Evolutionary conservation across 2,113 vertebrate species (phyloP).

Genomic region (Phylloscopus trochiloides): DNA sequence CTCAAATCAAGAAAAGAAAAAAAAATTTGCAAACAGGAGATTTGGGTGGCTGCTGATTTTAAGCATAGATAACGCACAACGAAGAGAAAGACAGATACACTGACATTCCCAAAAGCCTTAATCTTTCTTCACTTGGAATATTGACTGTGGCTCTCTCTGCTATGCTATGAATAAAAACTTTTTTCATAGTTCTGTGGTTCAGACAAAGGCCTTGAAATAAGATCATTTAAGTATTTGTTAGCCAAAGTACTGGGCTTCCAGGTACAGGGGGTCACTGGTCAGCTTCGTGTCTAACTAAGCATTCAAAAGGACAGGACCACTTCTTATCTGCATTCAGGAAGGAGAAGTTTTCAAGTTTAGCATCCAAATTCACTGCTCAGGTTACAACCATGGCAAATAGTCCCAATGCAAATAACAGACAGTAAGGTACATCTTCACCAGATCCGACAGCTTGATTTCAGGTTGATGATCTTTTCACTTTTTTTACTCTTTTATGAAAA

Average conservation of each 20-base stretch:
- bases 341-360: neutral
- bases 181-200: neutral
- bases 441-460: neutral
- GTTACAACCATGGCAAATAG: neutral
- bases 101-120: neutral
- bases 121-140: neutral
- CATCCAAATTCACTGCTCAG: neutral
- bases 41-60: neutral
- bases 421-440: neutral
- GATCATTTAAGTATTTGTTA: neutral
- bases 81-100: neutral
- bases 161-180: neutral
- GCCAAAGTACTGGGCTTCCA: neutral
- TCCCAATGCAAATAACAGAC: neutral
- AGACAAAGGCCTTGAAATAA: neutral
- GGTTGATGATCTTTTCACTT: neutral
- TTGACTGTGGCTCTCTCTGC: neutral
- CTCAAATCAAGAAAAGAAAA: neutral
- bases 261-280: neutral
- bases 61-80: neutral
- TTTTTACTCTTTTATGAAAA: neutral
- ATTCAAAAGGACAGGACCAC: neutral
- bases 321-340: neutral
- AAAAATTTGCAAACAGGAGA: neutral
- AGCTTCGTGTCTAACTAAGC: neutral